phyloP scores from a whole-genome alignment of 2,113 vertebrate species.

The Chrysemys picta region DNA sequence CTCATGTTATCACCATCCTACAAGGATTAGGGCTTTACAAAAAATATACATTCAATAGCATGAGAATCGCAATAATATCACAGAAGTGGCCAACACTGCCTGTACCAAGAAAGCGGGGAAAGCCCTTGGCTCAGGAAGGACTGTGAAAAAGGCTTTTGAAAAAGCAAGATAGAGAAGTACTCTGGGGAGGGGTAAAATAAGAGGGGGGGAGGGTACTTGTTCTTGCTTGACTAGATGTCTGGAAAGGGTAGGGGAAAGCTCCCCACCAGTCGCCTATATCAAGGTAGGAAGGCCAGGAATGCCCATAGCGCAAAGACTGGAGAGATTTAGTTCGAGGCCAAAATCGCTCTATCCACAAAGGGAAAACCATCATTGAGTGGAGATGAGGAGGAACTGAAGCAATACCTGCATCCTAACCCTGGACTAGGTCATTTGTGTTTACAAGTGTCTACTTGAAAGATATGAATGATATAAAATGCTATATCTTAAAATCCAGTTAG shows the following conservation, averaged over 20 bases:
- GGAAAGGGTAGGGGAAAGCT: neutral
- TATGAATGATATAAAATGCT: neutral
- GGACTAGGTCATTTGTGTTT: neutral
- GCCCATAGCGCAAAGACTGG: neutral
- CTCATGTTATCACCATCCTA: neutral
- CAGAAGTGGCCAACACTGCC: neutral
- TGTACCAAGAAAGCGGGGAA: neutral
- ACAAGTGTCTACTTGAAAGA: neutral
- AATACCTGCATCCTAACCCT: neutral
- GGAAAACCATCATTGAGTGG: neutral
- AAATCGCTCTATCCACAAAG: neutral
- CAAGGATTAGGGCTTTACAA: neutral
- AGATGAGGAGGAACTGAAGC: neutral
- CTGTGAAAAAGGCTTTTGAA: neutral
- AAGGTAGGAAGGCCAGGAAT: neutral
- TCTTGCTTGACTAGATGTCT: neutral
- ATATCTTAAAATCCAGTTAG: neutral
- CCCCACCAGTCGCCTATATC: neutral
- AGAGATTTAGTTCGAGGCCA: neutral
- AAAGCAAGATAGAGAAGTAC: neutral
- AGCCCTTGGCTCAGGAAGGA: neutral
- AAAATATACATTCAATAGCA: neutral
- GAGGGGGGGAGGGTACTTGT: neutral
- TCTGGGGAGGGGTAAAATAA: neutral
- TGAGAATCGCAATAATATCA: too few species aligned